Evolutionary conservation across 2,113 vertebrate genomes (phyloP).

Genomic region (Glaucomys volans): DNA sequence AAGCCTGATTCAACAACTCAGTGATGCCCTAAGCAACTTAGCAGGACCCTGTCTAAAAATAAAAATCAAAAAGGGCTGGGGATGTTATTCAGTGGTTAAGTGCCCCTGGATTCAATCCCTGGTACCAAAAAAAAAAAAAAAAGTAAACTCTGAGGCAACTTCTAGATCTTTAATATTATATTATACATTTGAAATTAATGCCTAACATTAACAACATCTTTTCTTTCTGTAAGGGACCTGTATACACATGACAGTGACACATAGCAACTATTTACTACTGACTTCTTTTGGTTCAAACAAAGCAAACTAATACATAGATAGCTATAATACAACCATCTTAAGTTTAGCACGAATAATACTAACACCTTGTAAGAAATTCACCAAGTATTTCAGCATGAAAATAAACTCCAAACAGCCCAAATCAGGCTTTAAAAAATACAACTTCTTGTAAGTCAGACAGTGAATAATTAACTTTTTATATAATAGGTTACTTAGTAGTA

Average conservation of each 20-base stretch:
- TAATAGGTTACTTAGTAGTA: slow-evolving; percentile 45
- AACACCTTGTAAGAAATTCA: neutral
- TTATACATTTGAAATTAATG: slow-evolving; percentile 40
- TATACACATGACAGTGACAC: neutral
- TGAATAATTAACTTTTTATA: slow-evolving; percentile 63
- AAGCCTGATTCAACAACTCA: no score
- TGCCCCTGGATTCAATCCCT: no score
- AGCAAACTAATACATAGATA: neutral
- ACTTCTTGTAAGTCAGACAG: neutral
- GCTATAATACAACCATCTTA: neutral
- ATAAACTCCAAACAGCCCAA: neutral
- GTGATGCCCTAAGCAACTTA: no score
- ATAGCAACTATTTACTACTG: neutral
- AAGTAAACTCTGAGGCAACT: slow-evolving; percentile 2
- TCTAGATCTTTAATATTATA: neutral
- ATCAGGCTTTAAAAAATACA: neutral
- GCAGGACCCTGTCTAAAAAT: no score
- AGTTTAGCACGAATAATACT: neutral
- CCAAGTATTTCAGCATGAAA: neutral
- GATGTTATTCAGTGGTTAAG: no score
- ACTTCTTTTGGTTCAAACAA: slow-evolving; percentile 24
- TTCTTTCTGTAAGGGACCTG: neutral
- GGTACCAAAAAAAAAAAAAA: no score
- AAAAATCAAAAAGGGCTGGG: no score
- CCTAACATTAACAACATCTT: neutral